These are phyloP conservation scores for Aix galericulata DNA, from an alignment of 2,113 vertebrate species.

Conservation along the genomic window DNA sequence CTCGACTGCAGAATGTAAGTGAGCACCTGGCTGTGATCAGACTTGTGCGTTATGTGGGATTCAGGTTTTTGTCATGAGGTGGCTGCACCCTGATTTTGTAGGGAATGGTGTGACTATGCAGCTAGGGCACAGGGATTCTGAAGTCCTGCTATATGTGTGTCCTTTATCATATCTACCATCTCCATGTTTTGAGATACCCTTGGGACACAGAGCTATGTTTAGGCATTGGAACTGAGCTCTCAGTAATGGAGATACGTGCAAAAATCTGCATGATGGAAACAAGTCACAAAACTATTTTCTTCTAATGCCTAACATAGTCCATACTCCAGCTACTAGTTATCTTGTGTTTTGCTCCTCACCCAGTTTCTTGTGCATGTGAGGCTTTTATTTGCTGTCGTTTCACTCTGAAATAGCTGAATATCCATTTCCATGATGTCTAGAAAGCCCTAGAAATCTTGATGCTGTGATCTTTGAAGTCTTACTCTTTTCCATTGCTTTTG, in stretches of 20 bases:
- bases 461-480: not conserved
- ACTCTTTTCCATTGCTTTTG: not conserved
- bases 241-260: not conserved
- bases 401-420: not conserved
- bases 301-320: not conserved
- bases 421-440: not conserved
- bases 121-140: not conserved
- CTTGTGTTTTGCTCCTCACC: not conserved
- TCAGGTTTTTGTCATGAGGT: not conserved
- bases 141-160: not conserved
- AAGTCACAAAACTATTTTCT: not conserved
- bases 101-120: not conserved
- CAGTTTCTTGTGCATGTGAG: not conserved
- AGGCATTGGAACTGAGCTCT: not conserved
- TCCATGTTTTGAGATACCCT: not conserved
- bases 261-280: not conserved
- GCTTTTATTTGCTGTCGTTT: not conserved
- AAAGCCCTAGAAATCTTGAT: not conserved
- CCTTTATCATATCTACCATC: fast-evolving
- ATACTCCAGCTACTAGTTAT: not conserved
- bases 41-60: not conserved
- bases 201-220: not conserved
- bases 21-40: not conserved
- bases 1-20: not conserved
- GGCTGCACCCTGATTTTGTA: not conserved